Evolutionary conservation across 1,140 invertebrate species (phyloP).

Genomic region (Platorchestia sp.): DNA sequence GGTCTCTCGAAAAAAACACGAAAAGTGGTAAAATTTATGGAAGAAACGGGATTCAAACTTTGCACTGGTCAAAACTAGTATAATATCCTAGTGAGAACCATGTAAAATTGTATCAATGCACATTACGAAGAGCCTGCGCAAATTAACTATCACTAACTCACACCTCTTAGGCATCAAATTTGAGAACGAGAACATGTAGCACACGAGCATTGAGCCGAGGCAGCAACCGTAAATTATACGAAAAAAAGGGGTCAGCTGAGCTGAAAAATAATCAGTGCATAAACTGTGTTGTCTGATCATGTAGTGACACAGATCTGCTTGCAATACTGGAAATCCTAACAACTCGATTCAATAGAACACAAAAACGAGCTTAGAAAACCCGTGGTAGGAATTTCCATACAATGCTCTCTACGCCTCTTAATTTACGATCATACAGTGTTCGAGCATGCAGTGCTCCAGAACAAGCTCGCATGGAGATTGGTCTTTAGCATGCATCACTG

Average conservation of each 20-base stretch:
- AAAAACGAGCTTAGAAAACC: constrained; percentile 1
- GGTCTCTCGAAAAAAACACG: not conserved
- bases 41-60: not conserved
- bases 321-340: not conserved
- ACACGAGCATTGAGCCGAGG: not conserved
- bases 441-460: constrained; percentile 46
- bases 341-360: not conserved
- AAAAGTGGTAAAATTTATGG: not conserved
- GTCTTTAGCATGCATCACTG: constrained; percentile 39
- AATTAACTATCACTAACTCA: not conserved
- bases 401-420: constrained; percentile 24
- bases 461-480: constrained; percentile 30
- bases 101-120: not conserved
- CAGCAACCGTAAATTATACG: not conserved
- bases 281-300: not conserved
- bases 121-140: not conserved
- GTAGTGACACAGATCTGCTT: constrained; percentile 6
- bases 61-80: not conserved
- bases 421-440: not conserved
- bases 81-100: not conserved
- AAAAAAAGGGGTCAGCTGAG: not conserved
- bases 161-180: too few species aligned
- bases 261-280: not conserved
- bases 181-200: not conserved
- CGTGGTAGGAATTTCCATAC: constrained; percentile 23